Evolutionary conservation across 2,888 invertebrate genomes (phyloP).

Genomic region (Hypselothyrea guttata): DNA sequence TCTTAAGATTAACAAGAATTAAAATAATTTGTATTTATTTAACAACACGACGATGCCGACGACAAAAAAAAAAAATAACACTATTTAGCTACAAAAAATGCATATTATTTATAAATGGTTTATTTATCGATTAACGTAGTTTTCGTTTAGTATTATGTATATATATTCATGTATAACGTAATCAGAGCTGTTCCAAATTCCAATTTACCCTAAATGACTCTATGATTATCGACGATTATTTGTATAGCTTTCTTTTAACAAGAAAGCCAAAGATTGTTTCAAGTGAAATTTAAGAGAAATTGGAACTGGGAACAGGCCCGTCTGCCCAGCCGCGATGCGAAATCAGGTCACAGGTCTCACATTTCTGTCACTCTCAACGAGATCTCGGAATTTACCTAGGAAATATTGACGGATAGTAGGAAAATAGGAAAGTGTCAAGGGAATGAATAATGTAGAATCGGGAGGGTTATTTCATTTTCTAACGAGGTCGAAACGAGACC

Average conservation of each 20-base stretch:
- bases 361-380: slow-evolving; percentile 52
- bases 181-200: background rate
- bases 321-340: slow-evolving; percentile 49
- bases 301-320: background rate
- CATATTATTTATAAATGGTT: slow-evolving; percentile 32
- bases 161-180: slow-evolving; percentile 1
- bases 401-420: background rate
- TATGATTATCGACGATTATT: no score
- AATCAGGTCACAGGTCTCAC: slow-evolving; percentile 76
- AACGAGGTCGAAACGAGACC: slow-evolving; percentile 7
- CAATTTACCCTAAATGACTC: background rate
- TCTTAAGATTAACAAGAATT: slow-evolving; percentile 58
- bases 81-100: slow-evolving; percentile 35
- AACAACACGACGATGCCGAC: slow-evolving; percentile 28
- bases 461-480: slow-evolving; percentile 1
- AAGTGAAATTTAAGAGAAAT: background rate
- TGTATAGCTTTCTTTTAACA: no score
- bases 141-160: slow-evolving; percentile 3
- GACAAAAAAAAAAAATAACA: slow-evolving; percentile 16
- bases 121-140: slow-evolving; percentile 3
- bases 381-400: slow-evolving; percentile 13
- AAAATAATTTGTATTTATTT: slow-evolving; percentile 18
- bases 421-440: slow-evolving; percentile 24
- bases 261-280: background rate
- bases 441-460: background rate